Evolutionary conservation across 2,113 vertebrate species (phyloP).

Genomic region (Elaphurus davidianus): DNA sequence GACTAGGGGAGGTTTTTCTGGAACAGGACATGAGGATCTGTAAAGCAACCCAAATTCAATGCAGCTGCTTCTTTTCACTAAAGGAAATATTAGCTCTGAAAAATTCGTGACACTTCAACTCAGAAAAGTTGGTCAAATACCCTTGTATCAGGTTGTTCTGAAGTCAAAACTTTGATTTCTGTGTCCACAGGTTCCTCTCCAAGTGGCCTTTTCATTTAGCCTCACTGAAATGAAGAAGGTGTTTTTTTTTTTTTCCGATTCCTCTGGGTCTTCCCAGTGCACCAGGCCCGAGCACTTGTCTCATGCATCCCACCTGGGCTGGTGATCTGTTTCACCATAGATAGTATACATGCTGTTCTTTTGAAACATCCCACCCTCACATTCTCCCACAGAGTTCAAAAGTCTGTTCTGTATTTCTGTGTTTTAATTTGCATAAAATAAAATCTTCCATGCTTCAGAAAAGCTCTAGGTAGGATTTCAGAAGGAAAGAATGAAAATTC

Average conservation of each 20-base stretch:
- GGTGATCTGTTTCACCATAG: no score
- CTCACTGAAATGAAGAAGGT: not conserved
- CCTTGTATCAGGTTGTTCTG: not conserved
- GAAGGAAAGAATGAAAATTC: not conserved
- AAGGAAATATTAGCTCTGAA: not conserved
- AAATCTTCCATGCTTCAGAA: not conserved
- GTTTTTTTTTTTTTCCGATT: conserved; percentile 35
- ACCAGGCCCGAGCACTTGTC: no score
- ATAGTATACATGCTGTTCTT: no score
- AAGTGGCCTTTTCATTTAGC: not conserved
- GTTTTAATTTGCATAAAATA: not conserved
- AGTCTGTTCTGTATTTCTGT: no score
- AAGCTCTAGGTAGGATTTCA: not conserved
- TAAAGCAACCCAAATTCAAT: not conserved
- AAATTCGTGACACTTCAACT: not conserved
- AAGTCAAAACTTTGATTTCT: not conserved
- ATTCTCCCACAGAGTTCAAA: no score
- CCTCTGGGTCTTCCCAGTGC: no score
- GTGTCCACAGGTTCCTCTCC: not conserved
- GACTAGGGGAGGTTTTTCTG: not conserved
- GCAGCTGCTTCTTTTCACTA: not conserved
- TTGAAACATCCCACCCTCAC: no score
- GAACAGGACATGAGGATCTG: not conserved
- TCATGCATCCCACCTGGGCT: no score
- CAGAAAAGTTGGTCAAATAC: not conserved